These are phyloP conservation scores for Hemicentrotus pulcherrimus DNA, from an alignment of 35 echinoderm and acorn worm species.

Conservation along the genomic window DNA sequence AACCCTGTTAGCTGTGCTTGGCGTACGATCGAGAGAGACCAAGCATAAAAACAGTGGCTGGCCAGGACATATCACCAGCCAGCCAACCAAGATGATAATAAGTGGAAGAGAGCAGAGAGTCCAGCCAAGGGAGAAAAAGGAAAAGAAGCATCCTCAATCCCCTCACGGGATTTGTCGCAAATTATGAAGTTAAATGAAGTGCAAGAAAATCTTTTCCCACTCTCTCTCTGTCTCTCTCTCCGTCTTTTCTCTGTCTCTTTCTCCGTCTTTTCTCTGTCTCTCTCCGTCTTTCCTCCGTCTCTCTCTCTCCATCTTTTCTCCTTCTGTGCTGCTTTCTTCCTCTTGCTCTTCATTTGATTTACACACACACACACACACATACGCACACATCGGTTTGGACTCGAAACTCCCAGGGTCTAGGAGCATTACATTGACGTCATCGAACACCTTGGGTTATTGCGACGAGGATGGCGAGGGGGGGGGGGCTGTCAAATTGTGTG, in stretches of 20 bases:
- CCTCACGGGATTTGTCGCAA: conserved; percentile 28
- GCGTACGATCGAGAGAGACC: neutral
- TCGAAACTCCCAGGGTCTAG: neutral
- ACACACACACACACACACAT: neutral
- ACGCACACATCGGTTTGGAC: neutral
- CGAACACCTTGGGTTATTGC: conserved; percentile 44
- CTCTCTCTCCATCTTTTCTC: neutral
- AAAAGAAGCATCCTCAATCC: neutral
- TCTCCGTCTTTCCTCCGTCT: neutral
- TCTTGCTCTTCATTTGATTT: neutral
- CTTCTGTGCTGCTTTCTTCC: neutral
- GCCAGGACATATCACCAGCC: neutral
- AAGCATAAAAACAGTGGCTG: conserved; percentile 19
- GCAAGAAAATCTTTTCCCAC: conserved; percentile 17
- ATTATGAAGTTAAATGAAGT: conserved; percentile 50
- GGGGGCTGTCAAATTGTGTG: neutral
- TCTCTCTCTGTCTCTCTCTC: neutral
- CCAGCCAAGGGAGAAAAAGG: neutral
- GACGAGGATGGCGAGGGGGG: neutral
- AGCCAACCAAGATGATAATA: neutral
- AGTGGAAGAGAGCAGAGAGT: neutral
- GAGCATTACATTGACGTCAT: conserved; percentile 51
- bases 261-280: neutral
- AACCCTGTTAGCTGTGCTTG: neutral
- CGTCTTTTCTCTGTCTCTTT: neutral